Percentiles rank a stretch among this genome's conserved stretches.
Conservation (phyloP, 2,888 invertebrate species). For the Diaperis boleti region DNA sequence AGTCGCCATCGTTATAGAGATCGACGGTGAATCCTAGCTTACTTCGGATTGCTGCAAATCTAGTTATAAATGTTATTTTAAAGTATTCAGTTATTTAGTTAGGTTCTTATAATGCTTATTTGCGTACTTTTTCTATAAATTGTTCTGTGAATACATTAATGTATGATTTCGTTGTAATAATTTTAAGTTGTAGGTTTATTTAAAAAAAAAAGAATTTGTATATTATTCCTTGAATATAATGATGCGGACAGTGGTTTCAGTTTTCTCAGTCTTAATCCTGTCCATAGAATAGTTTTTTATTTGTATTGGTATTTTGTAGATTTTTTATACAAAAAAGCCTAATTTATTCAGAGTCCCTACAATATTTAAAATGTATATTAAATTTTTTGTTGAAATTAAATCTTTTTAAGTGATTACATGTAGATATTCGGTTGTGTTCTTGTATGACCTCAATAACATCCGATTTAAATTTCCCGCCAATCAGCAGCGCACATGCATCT, state of each 20-base stretch:
- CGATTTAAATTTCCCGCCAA: neutral
- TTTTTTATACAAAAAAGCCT: no score
- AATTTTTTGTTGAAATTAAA: no score
- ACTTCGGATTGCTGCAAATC: neutral
- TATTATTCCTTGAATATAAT: neutral
- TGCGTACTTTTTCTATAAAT: constrained; percentile 1
- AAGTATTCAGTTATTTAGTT: constrained; percentile 1
- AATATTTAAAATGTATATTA: no score
- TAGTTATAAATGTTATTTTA: neutral
- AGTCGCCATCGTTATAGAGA: constrained; percentile 67
- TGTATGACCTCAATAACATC: neutral
- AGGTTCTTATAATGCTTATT: neutral
- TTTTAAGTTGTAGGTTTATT: constrained; percentile 6
- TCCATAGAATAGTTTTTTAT: neutral
- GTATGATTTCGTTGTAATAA: constrained; percentile 1
- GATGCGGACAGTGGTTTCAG: neutral
- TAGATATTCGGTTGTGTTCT: constrained; percentile 54
- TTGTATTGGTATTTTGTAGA: no score
- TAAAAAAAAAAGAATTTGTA: neutral
- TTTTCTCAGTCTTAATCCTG: neutral
- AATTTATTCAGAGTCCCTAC: no score
- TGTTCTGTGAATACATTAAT: neutral
- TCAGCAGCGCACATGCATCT: neutral
- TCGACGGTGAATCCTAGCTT: constrained; percentile 60
- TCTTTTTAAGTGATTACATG: no score